These are phyloP conservation scores for Stenoptilia bipunctidactyla DNA, from an alignment of 2,888 invertebrate species.

Conservation along the genomic window DNA sequence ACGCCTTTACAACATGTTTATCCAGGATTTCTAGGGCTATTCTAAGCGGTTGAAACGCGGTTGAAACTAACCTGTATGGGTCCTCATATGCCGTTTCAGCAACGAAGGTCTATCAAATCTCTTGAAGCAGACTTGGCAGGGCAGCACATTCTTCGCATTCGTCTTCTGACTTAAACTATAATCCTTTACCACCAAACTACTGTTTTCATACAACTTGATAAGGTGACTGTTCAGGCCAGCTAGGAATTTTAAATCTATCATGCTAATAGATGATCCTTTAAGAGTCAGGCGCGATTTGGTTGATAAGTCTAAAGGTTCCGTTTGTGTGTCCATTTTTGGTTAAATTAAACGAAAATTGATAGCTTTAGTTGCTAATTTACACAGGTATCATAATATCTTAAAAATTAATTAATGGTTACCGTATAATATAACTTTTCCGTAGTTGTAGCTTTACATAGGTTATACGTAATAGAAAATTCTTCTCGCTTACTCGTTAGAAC, in stretches of 20 bases:
- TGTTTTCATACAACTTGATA: slow-evolving; percentile 50
- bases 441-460: too few relatives aligned
- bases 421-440: too few relatives aligned
- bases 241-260: slow-evolving; percentile 50
- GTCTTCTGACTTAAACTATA: slow-evolving; percentile 20
- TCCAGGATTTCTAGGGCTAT: too few relatives aligned
- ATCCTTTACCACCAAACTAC: slow-evolving; percentile 28
- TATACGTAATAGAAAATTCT: too few relatives aligned
- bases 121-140: slow-evolving; percentile 76
- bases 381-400: too few relatives aligned
- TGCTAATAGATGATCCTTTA: slow-evolving; percentile 24
- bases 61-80: slow-evolving; percentile 71
- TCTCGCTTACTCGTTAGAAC: too few relatives aligned
- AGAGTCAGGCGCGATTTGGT: slow-evolving; percentile 26
- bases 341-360: too few relatives aligned
- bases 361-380: too few relatives aligned
- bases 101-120: slow-evolving; percentile 78
- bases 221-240: slow-evolving; percentile 51
- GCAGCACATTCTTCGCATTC: slow-evolving; percentile 42
- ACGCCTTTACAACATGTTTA: too few relatives aligned
- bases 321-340: slow-evolving; percentile 44
- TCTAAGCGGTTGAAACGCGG: too few relatives aligned
- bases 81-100: slow-evolving; percentile 75
- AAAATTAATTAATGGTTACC: too few relatives aligned
- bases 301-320: slow-evolving; percentile 54